These are phyloP conservation scores for Idaea biselata DNA, from an alignment of 2,888 invertebrate species.

Conservation along the genomic window DNA sequence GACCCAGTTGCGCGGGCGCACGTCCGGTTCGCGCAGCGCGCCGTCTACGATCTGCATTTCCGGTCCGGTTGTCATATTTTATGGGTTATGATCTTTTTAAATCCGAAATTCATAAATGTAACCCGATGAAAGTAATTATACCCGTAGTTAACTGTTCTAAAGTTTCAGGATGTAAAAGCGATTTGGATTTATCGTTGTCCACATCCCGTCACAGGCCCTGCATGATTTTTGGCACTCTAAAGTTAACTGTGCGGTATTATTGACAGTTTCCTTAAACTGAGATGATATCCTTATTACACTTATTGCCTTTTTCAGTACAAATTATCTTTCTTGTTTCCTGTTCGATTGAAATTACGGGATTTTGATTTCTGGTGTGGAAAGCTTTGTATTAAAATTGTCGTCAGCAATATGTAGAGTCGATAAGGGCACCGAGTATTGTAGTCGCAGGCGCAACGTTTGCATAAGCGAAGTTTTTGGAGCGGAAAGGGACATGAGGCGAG, in stretches of 20 bases:
- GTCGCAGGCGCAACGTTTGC: slow-evolving; percentile 48
- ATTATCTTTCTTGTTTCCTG: slow-evolving; percentile 22
- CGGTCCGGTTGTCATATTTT: slow-evolving; percentile 75
- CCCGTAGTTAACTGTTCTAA: slow-evolving; percentile 29
- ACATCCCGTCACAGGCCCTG: slow-evolving; percentile 28
- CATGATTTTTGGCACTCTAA: slow-evolving; percentile 17
- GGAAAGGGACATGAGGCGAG: slow-evolving; percentile 64
- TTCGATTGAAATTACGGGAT: slow-evolving; percentile 9
- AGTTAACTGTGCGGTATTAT: slow-evolving; percentile 22
- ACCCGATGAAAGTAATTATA: slow-evolving; percentile 43
- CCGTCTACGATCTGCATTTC: slow-evolving; percentile 73
- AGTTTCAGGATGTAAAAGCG: slow-evolving; percentile 30
- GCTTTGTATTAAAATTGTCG: neutral
- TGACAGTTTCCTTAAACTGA: slow-evolving; percentile 23
- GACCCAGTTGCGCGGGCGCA: slow-evolving; percentile 75
- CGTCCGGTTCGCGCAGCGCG: slow-evolving; percentile 61
- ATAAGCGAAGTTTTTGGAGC: slow-evolving; percentile 75
- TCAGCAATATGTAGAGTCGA: slow-evolving; percentile 14
- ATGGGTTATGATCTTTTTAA: slow-evolving; percentile 66
- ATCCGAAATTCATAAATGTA: slow-evolving; percentile 42
- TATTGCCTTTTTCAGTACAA: slow-evolving; percentile 13
- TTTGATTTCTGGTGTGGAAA: slow-evolving; percentile 5
- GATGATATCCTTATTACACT: slow-evolving; percentile 28
- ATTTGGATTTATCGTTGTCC: slow-evolving; percentile 25
- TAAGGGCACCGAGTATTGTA: slow-evolving; percentile 28